Conservation (phyloP, 1,140 invertebrate genomes). For the Parapsyche elsis region DNA sequence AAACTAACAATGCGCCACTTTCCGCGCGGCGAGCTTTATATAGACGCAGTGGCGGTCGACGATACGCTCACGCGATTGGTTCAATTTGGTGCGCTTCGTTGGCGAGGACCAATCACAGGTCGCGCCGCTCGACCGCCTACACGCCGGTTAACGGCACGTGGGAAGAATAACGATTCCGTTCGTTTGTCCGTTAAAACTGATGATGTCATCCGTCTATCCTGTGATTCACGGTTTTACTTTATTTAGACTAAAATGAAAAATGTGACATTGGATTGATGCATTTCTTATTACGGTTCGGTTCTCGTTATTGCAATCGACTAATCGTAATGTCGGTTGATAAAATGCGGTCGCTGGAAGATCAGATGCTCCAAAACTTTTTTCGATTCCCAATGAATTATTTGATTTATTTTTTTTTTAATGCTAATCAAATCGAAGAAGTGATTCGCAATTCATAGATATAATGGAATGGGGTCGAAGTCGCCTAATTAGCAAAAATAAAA, state of each 20-base stretch:
- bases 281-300: neutral
- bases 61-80: slow-evolving; percentile 27
- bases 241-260: neutral
- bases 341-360: no score
- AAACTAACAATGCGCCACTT: slow-evolving; percentile 7
- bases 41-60: neutral
- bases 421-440: no score
- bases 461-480: no score
- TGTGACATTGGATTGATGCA: neutral
- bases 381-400: no score
- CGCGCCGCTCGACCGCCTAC: neutral
- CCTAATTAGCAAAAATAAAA: no score
- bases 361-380: no score
- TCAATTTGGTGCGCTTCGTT: neutral
- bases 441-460: no score
- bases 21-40: slow-evolving; percentile 3
- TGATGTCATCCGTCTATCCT: neutral
- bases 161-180: slow-evolving; percentile 7
- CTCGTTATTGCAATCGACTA: no score
- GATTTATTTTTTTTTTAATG: no score
- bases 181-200: neutral
- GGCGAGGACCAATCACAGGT: neutral
- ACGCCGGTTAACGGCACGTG: neutral
- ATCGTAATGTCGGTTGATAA: no score
- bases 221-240: neutral